Percentiles rank a stretch among this genome's conserved stretches.
Conservation (phyloP, 92 coral and sea anemone genomes). For the Epizoanthus scotinus region DNA sequence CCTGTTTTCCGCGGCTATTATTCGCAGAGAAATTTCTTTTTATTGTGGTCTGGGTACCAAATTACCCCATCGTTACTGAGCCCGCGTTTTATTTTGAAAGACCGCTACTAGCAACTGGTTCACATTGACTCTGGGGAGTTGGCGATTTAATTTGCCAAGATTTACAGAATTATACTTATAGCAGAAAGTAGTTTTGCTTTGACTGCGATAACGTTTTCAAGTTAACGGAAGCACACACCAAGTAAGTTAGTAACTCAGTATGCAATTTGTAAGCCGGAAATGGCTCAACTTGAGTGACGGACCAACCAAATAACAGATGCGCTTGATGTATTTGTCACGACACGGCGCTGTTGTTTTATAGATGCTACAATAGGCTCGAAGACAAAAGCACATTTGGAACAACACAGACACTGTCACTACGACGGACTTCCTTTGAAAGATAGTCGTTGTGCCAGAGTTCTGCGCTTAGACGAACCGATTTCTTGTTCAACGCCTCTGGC, state of each 20-base stretch:
- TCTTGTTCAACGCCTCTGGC: background rate
- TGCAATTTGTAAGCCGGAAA: constrained; percentile 29
- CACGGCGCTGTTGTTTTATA: background rate
- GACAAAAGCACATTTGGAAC: constrained; percentile 27
- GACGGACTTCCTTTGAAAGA: background rate
- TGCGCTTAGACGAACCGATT: background rate
- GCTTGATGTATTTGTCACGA: constrained; percentile 36
- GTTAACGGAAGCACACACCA: background rate
- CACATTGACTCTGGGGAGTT: background rate
- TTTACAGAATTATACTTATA: background rate
- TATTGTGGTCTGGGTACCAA: background rate
- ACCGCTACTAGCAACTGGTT: background rate
- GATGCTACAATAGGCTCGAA: constrained; percentile 11
- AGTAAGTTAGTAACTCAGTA: background rate
- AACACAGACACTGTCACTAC: background rate
- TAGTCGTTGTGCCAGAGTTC: background rate
- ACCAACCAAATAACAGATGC: constrained; percentile 25
- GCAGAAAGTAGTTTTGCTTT: background rate
- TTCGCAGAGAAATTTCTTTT: background rate
- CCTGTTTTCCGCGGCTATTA: constrained; percentile 10
- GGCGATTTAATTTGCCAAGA: no score
- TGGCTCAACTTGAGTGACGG: constrained; percentile 13
- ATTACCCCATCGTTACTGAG: background rate
- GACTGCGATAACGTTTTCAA: constrained; percentile 1
- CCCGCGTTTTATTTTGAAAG: background rate